phyloP scores from a whole-genome alignment of 2,113 vertebrate species.

The Isichthys henryi region DNA sequence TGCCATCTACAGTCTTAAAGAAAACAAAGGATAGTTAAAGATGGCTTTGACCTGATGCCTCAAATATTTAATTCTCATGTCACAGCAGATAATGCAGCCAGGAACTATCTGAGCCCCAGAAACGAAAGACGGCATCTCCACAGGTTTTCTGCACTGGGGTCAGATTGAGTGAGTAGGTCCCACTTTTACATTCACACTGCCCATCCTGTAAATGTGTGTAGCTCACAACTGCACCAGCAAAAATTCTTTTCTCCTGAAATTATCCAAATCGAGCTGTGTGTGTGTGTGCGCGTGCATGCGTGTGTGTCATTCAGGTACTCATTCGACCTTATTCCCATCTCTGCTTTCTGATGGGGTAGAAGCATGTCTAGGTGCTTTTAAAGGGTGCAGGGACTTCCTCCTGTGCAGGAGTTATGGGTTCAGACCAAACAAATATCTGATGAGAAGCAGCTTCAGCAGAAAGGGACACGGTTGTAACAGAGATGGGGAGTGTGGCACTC shows the following conservation, averaged over 20 bases:
- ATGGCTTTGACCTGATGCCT: neutral
- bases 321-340: neutral
- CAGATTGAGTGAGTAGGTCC: neutral
- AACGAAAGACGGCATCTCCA: neutral
- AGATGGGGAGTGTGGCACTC: too few species aligned
- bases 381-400: neutral
- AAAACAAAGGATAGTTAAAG: neutral
- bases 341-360: neutral
- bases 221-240: neutral
- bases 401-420: neutral
- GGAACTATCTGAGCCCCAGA: neutral
- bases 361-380: neutral
- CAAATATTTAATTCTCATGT: neutral
- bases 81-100: neutral
- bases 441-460: neutral
- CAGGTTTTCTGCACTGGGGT: neutral
- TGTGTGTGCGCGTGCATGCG: neutral
- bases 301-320: neutral
- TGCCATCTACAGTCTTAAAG: conserved; percentile 8
- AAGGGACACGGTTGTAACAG: neutral
- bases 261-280: neutral
- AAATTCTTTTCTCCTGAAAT: conserved; percentile 8
- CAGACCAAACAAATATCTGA: neutral
- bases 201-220: neutral
- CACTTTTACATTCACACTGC: conserved; percentile 8